Conservation (phyloP, 2,888 invertebrate species). For the Cyrtodaria siliqua region DNA sequence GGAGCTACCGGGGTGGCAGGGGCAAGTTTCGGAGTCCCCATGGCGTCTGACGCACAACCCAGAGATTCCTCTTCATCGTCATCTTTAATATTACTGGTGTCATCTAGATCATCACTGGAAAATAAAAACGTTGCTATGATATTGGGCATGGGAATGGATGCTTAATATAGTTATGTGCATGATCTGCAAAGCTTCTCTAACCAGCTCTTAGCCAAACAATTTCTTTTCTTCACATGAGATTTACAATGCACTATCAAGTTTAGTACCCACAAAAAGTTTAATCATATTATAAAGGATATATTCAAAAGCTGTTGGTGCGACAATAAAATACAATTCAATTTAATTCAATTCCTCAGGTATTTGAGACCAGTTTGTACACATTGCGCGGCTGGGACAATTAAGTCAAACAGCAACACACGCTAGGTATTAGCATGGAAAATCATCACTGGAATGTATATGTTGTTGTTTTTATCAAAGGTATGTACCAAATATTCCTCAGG, state of each 20-base stretch:
- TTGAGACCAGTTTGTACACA: constrained; percentile 37
- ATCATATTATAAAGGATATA: no score
- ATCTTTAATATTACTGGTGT: constrained; percentile 64
- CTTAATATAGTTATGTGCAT: no score
- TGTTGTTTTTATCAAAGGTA: no score
- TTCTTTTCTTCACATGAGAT: no score
- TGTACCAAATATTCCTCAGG: constrained; percentile 32
- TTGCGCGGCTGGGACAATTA: constrained; percentile 46
- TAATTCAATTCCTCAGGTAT: not conserved
- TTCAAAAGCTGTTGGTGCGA: no score
- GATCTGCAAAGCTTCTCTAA: no score
- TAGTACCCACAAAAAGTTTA: no score
- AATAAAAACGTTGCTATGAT: no score
- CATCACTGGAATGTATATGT: constrained; percentile 70
- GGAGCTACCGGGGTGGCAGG: constrained; percentile 1
- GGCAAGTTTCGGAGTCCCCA: constrained; percentile 46
- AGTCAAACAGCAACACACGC: constrained; percentile 70
- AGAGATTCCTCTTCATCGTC: constrained; percentile 76
- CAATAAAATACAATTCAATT: no score
- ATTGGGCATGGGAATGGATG: no score
- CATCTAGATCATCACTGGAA: constrained; percentile 77
- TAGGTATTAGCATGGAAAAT: constrained; percentile 83
- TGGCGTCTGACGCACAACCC: constrained; percentile 62
- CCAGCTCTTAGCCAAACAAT: no score
- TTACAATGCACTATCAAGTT: no score